Percentiles rank a stretch among this genome's conserved stretches.
phyloP scores from a whole-genome alignment of 2,888 invertebrate species.

The Metallyticus violacea region DNA sequence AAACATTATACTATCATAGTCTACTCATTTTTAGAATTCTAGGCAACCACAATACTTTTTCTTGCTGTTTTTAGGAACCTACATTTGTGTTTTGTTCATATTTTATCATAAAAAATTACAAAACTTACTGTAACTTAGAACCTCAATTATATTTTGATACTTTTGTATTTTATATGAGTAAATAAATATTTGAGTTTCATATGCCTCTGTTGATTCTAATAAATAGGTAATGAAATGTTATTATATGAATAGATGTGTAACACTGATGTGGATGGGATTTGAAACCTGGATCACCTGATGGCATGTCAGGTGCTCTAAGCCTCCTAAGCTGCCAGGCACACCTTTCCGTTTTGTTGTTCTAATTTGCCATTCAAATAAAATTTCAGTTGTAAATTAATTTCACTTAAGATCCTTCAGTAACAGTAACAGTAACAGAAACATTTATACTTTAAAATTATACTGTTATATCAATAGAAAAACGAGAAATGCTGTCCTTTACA shows the following conservation, averaged over 20 bases:
- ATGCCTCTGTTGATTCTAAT: not conserved
- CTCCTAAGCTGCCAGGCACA: constrained; percentile 15
- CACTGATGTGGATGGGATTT: not conserved
- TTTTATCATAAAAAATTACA: not conserved
- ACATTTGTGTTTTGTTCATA: not conserved
- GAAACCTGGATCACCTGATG: constrained; percentile 16
- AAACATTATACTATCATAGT: too few species aligned
- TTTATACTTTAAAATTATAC: not conserved
- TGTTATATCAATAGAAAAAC: not conserved
- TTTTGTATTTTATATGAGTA: not conserved
- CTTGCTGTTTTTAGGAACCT: too few species aligned
- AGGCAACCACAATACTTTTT: too few species aligned
- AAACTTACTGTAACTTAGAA: too few species aligned
- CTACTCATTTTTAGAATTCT: too few species aligned
- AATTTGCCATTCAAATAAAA: too few species aligned
- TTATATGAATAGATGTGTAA: not conserved
- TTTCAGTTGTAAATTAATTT: too few species aligned
- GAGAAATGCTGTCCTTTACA: not conserved
- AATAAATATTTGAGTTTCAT: not conserved
- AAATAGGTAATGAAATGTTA: not conserved
- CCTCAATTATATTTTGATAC: not conserved
- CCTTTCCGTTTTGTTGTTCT: constrained; percentile 6
- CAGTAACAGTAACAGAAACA: not conserved
- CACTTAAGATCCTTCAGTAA: too few species aligned
- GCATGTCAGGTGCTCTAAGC: constrained; percentile 14